phyloP scores from a whole-genome alignment of 2,797 vertebrate genomes.

The Nannoperca obscura region DNA sequence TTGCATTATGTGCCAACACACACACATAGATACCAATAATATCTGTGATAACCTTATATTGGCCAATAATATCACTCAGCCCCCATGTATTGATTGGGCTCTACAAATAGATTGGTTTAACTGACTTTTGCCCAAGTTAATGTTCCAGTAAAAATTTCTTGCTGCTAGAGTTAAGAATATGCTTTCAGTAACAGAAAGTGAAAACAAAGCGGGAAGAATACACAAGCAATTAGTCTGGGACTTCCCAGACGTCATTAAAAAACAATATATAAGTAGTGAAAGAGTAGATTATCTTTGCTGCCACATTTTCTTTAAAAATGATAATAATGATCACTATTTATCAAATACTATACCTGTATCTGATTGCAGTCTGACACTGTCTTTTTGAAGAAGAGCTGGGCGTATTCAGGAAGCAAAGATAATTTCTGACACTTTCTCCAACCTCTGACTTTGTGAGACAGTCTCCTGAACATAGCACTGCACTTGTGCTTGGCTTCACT shows the following conservation, averaged over 20 bases:
- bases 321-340: neutral
- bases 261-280: neutral
- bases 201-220: neutral
- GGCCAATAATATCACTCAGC: neutral
- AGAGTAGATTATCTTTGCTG: neutral
- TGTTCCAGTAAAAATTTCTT: neutral
- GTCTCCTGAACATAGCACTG: constrained; percentile 10
- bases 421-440: constrained; percentile 23
- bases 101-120: neutral
- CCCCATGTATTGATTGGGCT: neutral
- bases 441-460: constrained; percentile 29
- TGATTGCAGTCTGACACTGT: neutral
- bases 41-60: neutral
- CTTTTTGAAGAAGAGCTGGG: neutral
- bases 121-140: neutral
- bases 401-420: constrained; percentile 9
- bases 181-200: neutral
- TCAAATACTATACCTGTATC: neutral
- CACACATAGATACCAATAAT: neutral
- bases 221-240: neutral
- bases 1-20: too few species aligned
- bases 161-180: neutral
- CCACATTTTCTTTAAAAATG: neutral
- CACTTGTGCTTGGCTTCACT: neutral
- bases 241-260: neutral